Evolutionary conservation across 2,113 vertebrate genomes (phyloP).

Genomic region (Sylvia atricapilla): DNA sequence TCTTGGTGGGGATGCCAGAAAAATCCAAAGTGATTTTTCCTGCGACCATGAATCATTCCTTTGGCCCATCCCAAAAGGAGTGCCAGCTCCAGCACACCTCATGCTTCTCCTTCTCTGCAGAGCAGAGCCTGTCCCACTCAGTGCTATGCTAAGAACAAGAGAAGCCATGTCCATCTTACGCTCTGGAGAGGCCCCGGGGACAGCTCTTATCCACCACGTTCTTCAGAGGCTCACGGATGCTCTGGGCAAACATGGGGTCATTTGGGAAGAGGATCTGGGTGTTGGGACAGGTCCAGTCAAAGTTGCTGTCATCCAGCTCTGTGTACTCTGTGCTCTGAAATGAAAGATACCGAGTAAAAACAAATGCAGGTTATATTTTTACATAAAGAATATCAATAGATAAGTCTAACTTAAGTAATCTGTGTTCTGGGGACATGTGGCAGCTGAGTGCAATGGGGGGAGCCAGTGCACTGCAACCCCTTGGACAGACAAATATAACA

Average conservation of each 20-base stretch:
- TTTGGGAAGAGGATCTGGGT: constrained; percentile 95
- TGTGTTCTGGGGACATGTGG: background rate
- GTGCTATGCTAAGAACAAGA: background rate
- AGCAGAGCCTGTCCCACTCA: background rate
- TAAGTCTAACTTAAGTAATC: background rate
- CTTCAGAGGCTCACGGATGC: constrained; percentile 93
- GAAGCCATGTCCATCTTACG: constrained; percentile 64
- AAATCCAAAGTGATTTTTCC: background rate
- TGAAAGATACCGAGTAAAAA: background rate
- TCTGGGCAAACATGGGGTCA: constrained; percentile 90
- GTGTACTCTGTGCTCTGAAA: constrained; percentile 77
- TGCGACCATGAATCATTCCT: background rate
- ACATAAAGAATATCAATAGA: background rate
- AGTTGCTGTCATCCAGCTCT: constrained; percentile 96
- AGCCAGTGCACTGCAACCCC: background rate
- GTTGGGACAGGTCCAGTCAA: constrained; percentile 97
- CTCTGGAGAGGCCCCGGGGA: constrained; percentile 80
- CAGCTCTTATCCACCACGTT: constrained; percentile 96
- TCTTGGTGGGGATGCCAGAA: background rate
- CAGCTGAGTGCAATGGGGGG: background rate
- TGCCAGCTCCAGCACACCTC: background rate
- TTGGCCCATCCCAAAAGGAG: background rate
- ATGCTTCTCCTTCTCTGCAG: background rate
- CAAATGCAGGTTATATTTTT: background rate
- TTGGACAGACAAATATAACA: background rate